These are phyloP conservation scores for Hyposmocoma kahamanoa DNA, from an alignment of 1,140 invertebrate species.

Conservation along the genomic window DNA sequence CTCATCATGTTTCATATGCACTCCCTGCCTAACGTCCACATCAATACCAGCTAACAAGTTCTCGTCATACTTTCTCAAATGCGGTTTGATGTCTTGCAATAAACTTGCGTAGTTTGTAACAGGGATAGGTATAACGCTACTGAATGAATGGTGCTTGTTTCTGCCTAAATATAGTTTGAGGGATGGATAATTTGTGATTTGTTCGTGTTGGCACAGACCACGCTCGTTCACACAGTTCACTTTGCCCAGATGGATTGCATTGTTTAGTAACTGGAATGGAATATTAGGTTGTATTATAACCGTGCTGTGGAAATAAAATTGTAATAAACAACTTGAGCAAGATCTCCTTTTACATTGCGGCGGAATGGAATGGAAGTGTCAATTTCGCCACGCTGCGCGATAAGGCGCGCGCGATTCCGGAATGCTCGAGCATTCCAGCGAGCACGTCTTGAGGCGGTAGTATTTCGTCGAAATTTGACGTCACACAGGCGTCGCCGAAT, in stretches of 20 bases:
- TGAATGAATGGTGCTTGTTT: slow-evolving; percentile 23
- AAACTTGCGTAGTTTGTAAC: slow-evolving; percentile 33
- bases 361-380: too few species aligned
- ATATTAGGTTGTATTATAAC: too few species aligned
- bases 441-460: too few species aligned
- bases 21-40: slow-evolving; percentile 15
- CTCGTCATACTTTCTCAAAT: slow-evolving; percentile 32
- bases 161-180: slow-evolving; percentile 39
- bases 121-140: slow-evolving; percentile 29
- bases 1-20: slow-evolving; percentile 42
- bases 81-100: slow-evolving; percentile 34
- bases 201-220: slow-evolving; percentile 46
- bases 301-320: too few species aligned
- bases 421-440: too few species aligned
- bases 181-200: slow-evolving; percentile 47
- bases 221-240: slow-evolving; percentile 55
- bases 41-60: slow-evolving; percentile 26
- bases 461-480: too few species aligned
- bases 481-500: too few species aligned
- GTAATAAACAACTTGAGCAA: too few species aligned
- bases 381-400: too few species aligned
- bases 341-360: too few species aligned
- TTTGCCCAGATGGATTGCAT: slow-evolving; percentile 46
- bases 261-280: slow-evolving; percentile 42
- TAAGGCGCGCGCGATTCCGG: too few species aligned